These are phyloP conservation scores for Drosophila erecta DNA, from an alignment of 1,140 invertebrate species.

Conservation along the genomic window DNA sequence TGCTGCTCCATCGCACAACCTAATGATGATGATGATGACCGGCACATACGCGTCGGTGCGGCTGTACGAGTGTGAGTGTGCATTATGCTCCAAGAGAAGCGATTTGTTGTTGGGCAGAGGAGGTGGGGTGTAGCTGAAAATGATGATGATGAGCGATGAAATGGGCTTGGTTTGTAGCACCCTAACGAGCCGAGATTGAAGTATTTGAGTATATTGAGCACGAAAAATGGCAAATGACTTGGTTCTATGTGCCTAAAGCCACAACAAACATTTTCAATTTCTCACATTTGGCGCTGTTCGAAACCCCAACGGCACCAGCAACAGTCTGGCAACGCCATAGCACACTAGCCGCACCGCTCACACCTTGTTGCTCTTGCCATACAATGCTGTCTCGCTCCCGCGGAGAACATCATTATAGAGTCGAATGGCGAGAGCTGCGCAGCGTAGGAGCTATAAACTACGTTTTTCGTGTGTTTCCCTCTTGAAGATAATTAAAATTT, in stretches of 20 bases:
- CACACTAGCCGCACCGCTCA: slow-evolving; percentile 53
- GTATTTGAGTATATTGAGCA: background rate
- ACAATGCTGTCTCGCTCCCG: too few species aligned
- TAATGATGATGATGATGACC: slow-evolving; percentile 84
- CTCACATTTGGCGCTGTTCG: slow-evolving; percentile 16
- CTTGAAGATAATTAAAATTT: slow-evolving; percentile 77
- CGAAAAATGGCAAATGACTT: slow-evolving; percentile 45
- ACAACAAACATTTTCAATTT: background rate
- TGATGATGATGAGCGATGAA: slow-evolving; percentile 72
- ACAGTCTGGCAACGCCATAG: slow-evolving; percentile 48
- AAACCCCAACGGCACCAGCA: slow-evolving; percentile 10
- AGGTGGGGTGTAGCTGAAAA: slow-evolving; percentile 33
- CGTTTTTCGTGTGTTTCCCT: slow-evolving; percentile 74
- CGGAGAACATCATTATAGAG: slow-evolving; percentile 66
- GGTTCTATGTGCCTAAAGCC: background rate
- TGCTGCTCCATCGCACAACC: slow-evolving; percentile 49
- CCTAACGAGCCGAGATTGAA: slow-evolving; percentile 64
- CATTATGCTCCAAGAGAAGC: slow-evolving; percentile 64
- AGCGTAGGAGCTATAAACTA: slow-evolving; percentile 54
- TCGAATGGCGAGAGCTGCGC: slow-evolving; percentile 55
- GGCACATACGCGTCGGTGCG: slow-evolving; percentile 43
- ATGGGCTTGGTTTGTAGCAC: slow-evolving; percentile 73
- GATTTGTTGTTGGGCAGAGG: slow-evolving; percentile 26
- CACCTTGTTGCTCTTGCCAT: slow-evolving; percentile 64
- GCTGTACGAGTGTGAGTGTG: slow-evolving; percentile 27